Conservation (phyloP, 2,113 vertebrate genomes). For the Bufo gargarizans region DNA sequence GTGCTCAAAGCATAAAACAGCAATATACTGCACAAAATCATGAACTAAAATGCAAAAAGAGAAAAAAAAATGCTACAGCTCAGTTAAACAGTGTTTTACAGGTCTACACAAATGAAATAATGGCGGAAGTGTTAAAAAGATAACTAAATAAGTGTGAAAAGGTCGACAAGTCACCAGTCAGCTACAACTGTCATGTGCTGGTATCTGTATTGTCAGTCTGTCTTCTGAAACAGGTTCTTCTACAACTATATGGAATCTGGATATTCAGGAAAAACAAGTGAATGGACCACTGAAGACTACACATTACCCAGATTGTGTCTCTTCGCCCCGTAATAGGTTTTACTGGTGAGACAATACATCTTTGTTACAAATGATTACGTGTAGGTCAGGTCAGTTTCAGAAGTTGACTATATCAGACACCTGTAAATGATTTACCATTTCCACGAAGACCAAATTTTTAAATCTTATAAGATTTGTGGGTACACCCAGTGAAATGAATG, state of each 20-base stretch:
- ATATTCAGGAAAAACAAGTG: background rate
- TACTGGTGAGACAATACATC: background rate
- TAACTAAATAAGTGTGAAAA: background rate
- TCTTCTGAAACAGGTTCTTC: background rate
- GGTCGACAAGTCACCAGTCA: background rate
- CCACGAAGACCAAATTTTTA: too few species aligned
- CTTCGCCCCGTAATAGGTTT: background rate
- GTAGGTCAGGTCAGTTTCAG: too few species aligned
- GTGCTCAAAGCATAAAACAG: too few species aligned
- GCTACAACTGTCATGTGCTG: background rate
- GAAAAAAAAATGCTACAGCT: too few species aligned
- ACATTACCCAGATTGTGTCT: background rate
- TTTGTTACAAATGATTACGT: background rate
- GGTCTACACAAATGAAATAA: too few species aligned
- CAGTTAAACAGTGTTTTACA: too few species aligned
- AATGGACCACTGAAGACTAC: background rate
- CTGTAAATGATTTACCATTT: too few species aligned
- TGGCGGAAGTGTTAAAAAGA: background rate
- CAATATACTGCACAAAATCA: too few species aligned
- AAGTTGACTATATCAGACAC: too few species aligned
- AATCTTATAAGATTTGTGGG: too few species aligned
- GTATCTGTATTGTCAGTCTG: background rate
- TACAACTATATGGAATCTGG: background rate
- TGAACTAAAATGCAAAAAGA: too few species aligned
- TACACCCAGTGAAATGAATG: too few species aligned